A percentile compares a stretch with the other conserved stretches of the same genome.
These are phyloP conservation scores for Arctia plantaginis DNA, from an alignment of 2,888 invertebrate species.

Conservation along the genomic window DNA sequence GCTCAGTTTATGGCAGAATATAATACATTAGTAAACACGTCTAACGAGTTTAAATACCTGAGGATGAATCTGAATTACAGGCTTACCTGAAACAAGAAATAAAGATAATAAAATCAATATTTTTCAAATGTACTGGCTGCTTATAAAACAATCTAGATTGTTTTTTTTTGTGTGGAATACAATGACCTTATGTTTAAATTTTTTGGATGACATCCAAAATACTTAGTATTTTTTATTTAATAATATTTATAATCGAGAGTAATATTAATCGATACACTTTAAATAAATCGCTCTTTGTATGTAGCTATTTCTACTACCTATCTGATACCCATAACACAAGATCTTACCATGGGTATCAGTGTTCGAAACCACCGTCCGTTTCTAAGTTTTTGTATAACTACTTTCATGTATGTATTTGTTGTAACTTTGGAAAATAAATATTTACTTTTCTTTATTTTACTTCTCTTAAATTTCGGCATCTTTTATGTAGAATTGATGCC, in stretches of 20 bases:
- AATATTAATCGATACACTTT: background rate
- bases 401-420: too few species aligned
- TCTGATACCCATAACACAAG: too few species aligned
- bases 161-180: background rate
- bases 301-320: too few species aligned
- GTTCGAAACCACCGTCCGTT: too few species aligned
- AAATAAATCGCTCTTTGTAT: background rate
- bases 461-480: too few species aligned
- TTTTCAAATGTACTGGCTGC: background rate
- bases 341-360: too few species aligned
- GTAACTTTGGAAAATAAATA: too few species aligned
- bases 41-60: background rate
- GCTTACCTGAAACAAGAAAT: slow-evolving; percentile 11
- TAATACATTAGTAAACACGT: background rate
- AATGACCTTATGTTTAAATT: background rate
- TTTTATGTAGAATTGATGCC: background rate
- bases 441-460: too few species aligned
- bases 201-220: background rate
- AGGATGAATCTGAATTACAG: background rate
- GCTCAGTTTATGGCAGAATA: background rate
- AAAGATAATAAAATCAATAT: background rate
- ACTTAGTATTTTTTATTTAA: background rate
- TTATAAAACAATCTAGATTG: background rate
- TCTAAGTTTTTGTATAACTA: too few species aligned
- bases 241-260: background rate